Evolutionary conservation across 1,140 invertebrate species (phyloP).

Genomic region (Pogonomyrmex californicus): DNA sequence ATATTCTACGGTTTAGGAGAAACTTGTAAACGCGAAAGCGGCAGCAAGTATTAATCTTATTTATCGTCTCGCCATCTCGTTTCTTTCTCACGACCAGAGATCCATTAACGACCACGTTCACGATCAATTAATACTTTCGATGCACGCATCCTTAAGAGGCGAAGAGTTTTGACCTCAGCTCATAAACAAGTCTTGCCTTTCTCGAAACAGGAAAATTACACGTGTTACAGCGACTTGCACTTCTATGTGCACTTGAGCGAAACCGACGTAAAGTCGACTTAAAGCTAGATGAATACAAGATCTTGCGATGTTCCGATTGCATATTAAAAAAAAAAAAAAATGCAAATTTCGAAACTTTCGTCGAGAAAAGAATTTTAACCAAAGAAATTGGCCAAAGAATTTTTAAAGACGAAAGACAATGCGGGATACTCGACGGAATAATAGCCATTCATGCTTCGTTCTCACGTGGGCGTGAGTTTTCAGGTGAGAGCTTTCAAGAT

Average conservation of each 20-base stretch:
- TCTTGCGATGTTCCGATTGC: not conserved
- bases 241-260: conserved; percentile 13
- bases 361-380: not conserved
- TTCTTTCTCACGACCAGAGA: conserved; percentile 27
- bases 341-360: not conserved
- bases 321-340: not conserved
- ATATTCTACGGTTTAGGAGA: conserved; percentile 17
- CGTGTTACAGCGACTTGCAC: not conserved
- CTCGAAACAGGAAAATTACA: conserved; percentile 38
- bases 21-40: conserved; percentile 41
- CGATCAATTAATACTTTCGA: conserved; percentile 52
- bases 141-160: conserved; percentile 36
- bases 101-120: conserved; percentile 25
- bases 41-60: conserved; percentile 44
- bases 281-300: not conserved
- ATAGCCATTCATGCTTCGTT: conserved; percentile 20
- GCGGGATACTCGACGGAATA: not conserved
- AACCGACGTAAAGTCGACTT: not conserved
- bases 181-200: conserved; percentile 3
- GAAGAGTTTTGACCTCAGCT: conserved; percentile 31
- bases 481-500: conserved; percentile 52
- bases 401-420: not conserved
- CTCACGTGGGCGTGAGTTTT: conserved; percentile 42
- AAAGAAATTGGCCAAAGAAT: not conserved
- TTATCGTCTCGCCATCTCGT: conserved; percentile 24